These are phyloP conservation scores for Hylaeus volcanicus DNA, from an alignment of 1,140 invertebrate species.

Conservation along the genomic window DNA sequence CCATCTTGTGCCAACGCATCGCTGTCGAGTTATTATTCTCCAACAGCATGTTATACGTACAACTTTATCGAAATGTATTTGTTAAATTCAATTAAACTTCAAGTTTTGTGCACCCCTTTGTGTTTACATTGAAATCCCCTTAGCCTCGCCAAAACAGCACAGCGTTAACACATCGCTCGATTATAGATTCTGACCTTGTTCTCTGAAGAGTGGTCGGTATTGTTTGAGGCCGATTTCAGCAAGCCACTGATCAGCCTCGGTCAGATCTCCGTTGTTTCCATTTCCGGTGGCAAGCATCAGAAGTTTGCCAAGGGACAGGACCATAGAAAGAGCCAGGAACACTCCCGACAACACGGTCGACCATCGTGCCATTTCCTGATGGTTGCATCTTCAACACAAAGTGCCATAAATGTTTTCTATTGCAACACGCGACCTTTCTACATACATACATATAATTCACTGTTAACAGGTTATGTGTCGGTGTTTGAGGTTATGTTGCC, in stretches of 20 bases:
- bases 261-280: slow-evolving; percentile 80
- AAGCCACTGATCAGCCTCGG: slow-evolving; percentile 86
- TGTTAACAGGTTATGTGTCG: slow-evolving; percentile 37
- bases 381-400: slow-evolving; percentile 67
- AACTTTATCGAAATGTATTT: too few species aligned
- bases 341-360: slow-evolving; percentile 78
- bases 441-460: neutral
- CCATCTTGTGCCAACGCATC: too few species aligned
- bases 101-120: too few species aligned
- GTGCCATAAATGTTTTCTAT: neutral
- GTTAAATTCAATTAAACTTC: too few species aligned
- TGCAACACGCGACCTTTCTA: neutral
- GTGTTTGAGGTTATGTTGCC: slow-evolving; percentile 54
- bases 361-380: slow-evolving; percentile 78
- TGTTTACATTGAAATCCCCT: too few species aligned
- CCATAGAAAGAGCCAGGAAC: slow-evolving; percentile 78
- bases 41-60: too few species aligned
- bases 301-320: slow-evolving; percentile 77
- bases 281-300: slow-evolving; percentile 76
- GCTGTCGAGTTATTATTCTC: too few species aligned
- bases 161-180: neutral
- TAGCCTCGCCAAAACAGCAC: neutral
- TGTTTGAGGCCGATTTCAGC: slow-evolving; percentile 85
- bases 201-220: slow-evolving; percentile 85
- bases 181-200: slow-evolving; percentile 83